These are phyloP conservation scores for Orussus abietinus DNA, from an alignment of 1,140 invertebrate species.

Conservation along the genomic window DNA sequence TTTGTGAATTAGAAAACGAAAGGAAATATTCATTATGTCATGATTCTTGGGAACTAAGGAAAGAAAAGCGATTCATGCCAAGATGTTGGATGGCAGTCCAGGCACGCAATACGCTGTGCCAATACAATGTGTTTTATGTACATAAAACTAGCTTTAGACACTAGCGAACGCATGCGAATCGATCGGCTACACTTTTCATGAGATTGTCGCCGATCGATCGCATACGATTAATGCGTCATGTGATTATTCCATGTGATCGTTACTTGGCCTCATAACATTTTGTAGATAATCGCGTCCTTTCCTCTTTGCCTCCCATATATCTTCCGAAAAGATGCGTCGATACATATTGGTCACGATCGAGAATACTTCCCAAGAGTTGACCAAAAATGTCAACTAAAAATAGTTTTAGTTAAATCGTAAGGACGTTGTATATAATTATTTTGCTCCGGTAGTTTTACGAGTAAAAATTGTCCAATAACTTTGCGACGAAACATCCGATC, in stretches of 20 bases:
- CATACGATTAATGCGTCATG: slow-evolving; percentile 11
- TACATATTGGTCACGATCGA: too few species aligned
- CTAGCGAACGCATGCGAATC: slow-evolving; percentile 21
- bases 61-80: neutral
- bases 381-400: too few species aligned
- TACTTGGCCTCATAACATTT: slow-evolving; percentile 7
- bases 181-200: slow-evolving; percentile 19
- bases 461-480: too few species aligned
- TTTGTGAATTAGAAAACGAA: too few species aligned
- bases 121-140: slow-evolving; percentile 34
- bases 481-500: too few species aligned
- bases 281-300: slow-evolving; percentile 6
- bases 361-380: too few species aligned
- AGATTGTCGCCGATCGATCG: slow-evolving; percentile 13
- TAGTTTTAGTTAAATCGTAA: too few species aligned
- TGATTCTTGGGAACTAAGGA: neutral
- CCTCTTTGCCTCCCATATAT: slow-evolving; percentile 2
- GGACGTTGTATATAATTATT: too few species aligned
- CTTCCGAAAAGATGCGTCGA: too few species aligned
- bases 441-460: too few species aligned
- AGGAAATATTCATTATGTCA: too few species aligned
- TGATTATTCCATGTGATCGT: slow-evolving; percentile 9
- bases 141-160: slow-evolving; percentile 26
- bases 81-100: slow-evolving; percentile 17
- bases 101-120: slow-evolving; percentile 19